These are phyloP conservation scores for Silurus asotus DNA, from an alignment of 2,113 vertebrate species.

Conservation along the genomic window DNA sequence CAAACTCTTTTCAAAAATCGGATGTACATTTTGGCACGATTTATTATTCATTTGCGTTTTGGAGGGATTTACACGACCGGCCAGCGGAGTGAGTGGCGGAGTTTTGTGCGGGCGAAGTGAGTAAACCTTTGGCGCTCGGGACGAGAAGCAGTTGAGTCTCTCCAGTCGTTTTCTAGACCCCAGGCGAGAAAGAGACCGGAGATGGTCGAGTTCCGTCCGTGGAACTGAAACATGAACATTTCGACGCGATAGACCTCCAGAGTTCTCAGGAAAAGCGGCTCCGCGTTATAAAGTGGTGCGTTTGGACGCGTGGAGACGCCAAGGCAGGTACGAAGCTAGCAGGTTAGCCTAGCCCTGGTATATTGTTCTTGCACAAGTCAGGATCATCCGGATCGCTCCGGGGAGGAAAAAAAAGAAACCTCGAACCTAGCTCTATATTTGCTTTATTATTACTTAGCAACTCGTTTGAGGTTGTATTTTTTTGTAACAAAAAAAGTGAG, in stretches of 20 bases:
- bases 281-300: neutral
- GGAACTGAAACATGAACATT: neutral
- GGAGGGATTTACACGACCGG: conserved; percentile 36
- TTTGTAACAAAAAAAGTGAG: neutral
- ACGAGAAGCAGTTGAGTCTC: conserved; percentile 30
- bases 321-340: conserved; percentile 50
- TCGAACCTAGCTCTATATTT: neutral
- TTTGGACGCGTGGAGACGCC: conserved; percentile 32
- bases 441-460: neutral
- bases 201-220: too few species aligned
- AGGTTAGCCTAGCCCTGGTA: conserved; percentile 49
- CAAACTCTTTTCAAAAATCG: conserved; percentile 62
- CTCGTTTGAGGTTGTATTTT: neutral
- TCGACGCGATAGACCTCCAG: neutral
- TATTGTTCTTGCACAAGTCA: conserved; percentile 46
- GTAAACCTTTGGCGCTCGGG: conserved; percentile 20
- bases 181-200: neutral
- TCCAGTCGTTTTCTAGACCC: neutral
- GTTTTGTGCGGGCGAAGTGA: conserved; percentile 42
- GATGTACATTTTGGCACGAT: conserved; percentile 65
- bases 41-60: conserved; percentile 24
- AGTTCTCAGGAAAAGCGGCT: conserved; percentile 18
- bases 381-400: neutral
- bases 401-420: neutral
- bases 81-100: conserved; percentile 32